A percentile compares a stretch with the other conserved stretches of the same genome.
phyloP scores from a whole-genome alignment of 2,888 invertebrate species.

The Chrysolina oricalcia region DNA sequence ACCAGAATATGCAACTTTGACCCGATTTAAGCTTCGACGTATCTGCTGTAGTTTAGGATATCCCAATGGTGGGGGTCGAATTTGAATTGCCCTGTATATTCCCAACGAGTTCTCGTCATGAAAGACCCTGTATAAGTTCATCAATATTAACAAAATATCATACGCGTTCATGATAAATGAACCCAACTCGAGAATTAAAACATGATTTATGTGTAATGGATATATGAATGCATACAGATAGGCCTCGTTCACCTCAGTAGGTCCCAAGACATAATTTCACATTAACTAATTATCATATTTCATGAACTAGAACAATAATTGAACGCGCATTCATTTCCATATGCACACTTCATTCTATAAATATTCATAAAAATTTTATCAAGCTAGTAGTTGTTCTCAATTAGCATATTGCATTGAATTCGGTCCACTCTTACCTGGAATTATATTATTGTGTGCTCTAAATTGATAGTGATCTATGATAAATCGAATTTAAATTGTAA shows the following conservation, averaged over 20 bases:
- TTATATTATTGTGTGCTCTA: background rate
- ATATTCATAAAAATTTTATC: background rate
- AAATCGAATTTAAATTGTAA: background rate
- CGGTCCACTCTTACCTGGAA: background rate
- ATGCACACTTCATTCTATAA: background rate
- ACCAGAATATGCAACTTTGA: no score
- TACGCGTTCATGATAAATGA: no score
- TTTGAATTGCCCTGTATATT: no score
- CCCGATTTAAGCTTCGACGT: no score
- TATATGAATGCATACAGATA: background rate
- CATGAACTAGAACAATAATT: background rate
- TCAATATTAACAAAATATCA: no score
- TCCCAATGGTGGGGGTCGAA: no score
- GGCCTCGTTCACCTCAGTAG: background rate
- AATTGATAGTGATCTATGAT: background rate
- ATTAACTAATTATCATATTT: no score
- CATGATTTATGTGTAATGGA: no score
- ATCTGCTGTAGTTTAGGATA: no score
- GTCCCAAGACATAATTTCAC: slow-evolving; percentile 8
- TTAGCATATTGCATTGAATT: background rate
- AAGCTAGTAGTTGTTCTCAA: background rate
- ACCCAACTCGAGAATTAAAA: no score
- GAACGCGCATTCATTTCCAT: background rate
- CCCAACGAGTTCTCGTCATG: no score
- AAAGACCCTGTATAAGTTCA: no score